A percentile compares a stretch with the other conserved stretches of the same genome.
phyloP scores from a whole-genome alignment of 2,888 invertebrate genomes.

The Catocala nupta region DNA sequence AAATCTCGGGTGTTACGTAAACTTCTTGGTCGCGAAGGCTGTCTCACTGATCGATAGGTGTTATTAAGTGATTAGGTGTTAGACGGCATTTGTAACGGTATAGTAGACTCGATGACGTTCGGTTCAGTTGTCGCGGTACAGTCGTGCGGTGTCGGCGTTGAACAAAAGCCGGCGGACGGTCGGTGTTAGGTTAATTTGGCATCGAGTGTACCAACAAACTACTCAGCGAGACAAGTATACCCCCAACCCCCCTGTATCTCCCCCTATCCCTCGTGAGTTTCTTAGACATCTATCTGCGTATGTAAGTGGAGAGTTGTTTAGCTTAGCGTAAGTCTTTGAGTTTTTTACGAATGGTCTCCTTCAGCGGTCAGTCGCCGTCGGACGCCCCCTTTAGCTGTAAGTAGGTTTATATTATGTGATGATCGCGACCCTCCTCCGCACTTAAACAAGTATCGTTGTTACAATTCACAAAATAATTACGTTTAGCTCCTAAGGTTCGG shows the following conservation, averaged over 20 bases:
- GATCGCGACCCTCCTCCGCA: constrained; percentile 54
- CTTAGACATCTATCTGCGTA: constrained; percentile 57
- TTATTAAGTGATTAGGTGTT: constrained; percentile 54
- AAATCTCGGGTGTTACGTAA: constrained; percentile 37
- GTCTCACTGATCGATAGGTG: constrained; percentile 70
- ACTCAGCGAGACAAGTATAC: constrained; percentile 76
- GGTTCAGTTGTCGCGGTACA: constrained; percentile 49
- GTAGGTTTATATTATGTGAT: constrained; percentile 69
- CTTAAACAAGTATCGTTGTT: constrained; percentile 37
- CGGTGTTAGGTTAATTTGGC: constrained; percentile 77
- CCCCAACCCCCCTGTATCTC: constrained; percentile 40
- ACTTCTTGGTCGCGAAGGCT: constrained; percentile 44
- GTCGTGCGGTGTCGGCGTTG: constrained; percentile 63
- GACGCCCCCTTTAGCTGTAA: constrained; percentile 73
- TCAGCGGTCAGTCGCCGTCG: constrained; percentile 57
- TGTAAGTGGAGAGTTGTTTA: constrained; percentile 65
- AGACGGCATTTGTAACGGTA: constrained; percentile 55
- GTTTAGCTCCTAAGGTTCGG: constrained; percentile 60
- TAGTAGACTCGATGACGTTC: constrained; percentile 55
- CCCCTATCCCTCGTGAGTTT: constrained; percentile 42
- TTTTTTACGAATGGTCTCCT: constrained; percentile 59
- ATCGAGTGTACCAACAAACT: constrained; percentile 83
- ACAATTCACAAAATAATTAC: constrained; percentile 61
- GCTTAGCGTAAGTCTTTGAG: constrained; percentile 67
- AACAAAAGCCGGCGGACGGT: constrained; percentile 68